Evolutionary conservation across 2,888 invertebrate species (phyloP).

Genomic region (Dysmachus trigonus): DNA sequence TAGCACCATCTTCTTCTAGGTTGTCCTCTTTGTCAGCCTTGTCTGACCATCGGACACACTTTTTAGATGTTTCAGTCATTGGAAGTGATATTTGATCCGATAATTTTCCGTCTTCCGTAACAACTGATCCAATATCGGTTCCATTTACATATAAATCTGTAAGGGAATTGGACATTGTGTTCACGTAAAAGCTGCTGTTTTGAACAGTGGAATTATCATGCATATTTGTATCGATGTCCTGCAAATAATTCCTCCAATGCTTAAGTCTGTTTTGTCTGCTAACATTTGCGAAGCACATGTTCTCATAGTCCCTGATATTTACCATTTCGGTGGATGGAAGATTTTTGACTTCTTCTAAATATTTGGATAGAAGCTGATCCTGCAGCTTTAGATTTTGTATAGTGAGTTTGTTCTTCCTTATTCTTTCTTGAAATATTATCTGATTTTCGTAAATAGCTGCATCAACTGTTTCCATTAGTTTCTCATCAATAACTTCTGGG

Average conservation of each 20-base stretch:
- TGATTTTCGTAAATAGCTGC: constrained; percentile 52
- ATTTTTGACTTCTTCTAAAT: constrained; percentile 50
- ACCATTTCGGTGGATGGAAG: constrained; percentile 46
- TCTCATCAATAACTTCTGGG: constrained; percentile 49
- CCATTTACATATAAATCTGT: constrained; percentile 50
- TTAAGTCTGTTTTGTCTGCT: constrained; percentile 49
- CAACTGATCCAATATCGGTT: constrained; percentile 46
- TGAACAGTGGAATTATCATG: constrained; percentile 51
- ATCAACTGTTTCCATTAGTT: constrained; percentile 52
- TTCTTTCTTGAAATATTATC: constrained; percentile 52
- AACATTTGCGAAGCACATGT: constrained; percentile 51
- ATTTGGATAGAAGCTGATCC: constrained; percentile 52
- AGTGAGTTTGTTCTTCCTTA: constrained; percentile 51
- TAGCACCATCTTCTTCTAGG: constrained; percentile 32
- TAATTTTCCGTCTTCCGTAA: constrained; percentile 47
- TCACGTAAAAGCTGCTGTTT: constrained; percentile 50
- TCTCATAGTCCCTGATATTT: constrained; percentile 51
- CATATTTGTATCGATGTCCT: constrained; percentile 50
- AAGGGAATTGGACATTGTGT: constrained; percentile 51
- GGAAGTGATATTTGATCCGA: constrained; percentile 46
- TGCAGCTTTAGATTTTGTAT: constrained; percentile 52
- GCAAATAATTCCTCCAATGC: constrained; percentile 52
- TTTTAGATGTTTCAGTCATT: constrained; percentile 29
- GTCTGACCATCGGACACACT: constrained; percentile 42
- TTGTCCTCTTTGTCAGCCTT: constrained; percentile 28